Conservation (phyloP, 1,140 invertebrate species). For the Antheraea pernyi region DNA sequence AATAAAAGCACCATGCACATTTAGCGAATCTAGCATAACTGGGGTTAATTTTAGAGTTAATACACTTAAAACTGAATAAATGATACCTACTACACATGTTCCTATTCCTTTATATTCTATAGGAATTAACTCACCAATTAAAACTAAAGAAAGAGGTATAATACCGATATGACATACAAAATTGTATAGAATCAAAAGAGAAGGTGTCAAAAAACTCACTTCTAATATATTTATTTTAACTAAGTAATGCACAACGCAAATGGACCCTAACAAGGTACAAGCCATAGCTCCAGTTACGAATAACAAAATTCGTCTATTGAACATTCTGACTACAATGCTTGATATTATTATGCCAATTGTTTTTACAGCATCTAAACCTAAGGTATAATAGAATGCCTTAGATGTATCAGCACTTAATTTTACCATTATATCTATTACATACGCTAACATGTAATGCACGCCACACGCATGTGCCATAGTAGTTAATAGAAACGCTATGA, state of each 20-base stretch:
- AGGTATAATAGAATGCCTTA: background rate
- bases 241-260: background rate
- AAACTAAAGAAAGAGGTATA: slow-evolving; percentile 14
- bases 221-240: background rate
- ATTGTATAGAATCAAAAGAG: slow-evolving; percentile 13
- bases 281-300: background rate
- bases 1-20: slow-evolving; percentile 10
- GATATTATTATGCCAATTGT: background rate
- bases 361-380: background rate
- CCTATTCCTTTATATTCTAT: slow-evolving; percentile 8
- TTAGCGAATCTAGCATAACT: slow-evolving; percentile 12
- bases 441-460: slow-evolving; percentile 5
- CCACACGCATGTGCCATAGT: slow-evolving; percentile 12
- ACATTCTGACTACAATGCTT: background rate
- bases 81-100: slow-evolving; percentile 11
- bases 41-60: slow-evolving; percentile 9
- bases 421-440: slow-evolving; percentile 7
- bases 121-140: slow-evolving; percentile 1
- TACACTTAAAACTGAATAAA: slow-evolving; percentile 13
- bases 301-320: background rate
- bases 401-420: background rate
- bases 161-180: slow-evolving; percentile 15
- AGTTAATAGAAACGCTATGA: slow-evolving; percentile 4
- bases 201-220: slow-evolving; percentile 8
- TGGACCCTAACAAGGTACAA: background rate